Percentiles rank a stretch among this genome's conserved stretches.
These are phyloP conservation scores for Strigamia maritima DNA, from an alignment of 2,888 invertebrate species.

Conservation along the genomic window DNA sequence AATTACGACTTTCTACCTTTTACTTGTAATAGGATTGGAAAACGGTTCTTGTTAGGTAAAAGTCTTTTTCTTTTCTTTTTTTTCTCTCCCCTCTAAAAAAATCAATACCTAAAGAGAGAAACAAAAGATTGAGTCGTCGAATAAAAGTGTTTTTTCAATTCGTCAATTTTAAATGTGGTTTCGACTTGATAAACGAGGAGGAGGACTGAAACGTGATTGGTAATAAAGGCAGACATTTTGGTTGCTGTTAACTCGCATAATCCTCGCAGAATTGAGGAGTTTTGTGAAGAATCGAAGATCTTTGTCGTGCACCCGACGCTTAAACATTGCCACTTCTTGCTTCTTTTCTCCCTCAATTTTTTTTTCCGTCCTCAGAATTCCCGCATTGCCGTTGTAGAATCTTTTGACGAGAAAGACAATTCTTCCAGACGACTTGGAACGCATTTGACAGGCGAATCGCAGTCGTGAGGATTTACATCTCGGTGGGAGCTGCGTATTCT, in stretches of 20 bases:
- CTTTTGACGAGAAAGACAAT: constrained; percentile 15
- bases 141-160: background rate
- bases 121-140: background rate
- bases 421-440: constrained; percentile 5
- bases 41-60: background rate
- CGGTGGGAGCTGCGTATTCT: background rate
- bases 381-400: background rate
- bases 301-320: background rate
- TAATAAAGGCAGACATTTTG: background rate
- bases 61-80: background rate
- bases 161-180: background rate
- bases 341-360: background rate
- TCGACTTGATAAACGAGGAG: background rate
- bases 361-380: background rate
- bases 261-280: background rate
- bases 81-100: background rate
- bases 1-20: constrained; percentile 15
- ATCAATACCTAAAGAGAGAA: background rate
- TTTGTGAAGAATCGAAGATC: background rate
- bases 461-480: constrained; percentile 1
- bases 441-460: constrained; percentile 15
- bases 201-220: background rate
- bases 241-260: background rate
- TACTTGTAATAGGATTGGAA: background rate
- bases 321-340: background rate